A percentile compares a stretch with the other conserved stretches of the same genome.
phyloP scores from a whole-genome alignment of 2,797 vertebrate genomes.

The Botia kubotai region DNA sequence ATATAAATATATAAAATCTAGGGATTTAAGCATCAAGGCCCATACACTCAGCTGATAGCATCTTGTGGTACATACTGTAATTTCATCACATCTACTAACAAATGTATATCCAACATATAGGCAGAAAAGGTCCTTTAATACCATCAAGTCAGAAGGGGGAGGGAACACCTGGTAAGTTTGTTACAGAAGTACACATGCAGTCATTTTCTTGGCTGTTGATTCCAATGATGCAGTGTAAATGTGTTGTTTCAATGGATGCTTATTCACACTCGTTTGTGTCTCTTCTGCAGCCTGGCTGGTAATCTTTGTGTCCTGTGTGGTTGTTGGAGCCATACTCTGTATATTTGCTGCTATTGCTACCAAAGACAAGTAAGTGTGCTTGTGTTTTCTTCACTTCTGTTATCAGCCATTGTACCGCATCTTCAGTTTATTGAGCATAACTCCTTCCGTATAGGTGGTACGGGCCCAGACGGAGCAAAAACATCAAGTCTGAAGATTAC shows the following conservation, averaged over 20 bases:
- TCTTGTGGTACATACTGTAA: neutral
- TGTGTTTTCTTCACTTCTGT: neutral
- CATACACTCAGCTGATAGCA: no score
- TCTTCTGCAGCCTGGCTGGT: constrained; percentile 77
- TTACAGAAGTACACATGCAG: neutral
- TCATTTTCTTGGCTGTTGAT: neutral
- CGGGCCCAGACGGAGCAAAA: constrained; percentile 74
- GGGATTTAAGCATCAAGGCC: no score
- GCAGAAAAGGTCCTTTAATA: no score
- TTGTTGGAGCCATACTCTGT: constrained; percentile 70
- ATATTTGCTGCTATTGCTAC: constrained; percentile 72
- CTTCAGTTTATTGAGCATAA: neutral
- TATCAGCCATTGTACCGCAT: neutral
- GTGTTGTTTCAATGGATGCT: constrained; percentile 16
- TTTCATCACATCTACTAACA: neutral
- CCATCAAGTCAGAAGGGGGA: neutral
- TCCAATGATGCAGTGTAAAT: neutral
- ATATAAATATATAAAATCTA: no score
- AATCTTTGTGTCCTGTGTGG: constrained; percentile 72
- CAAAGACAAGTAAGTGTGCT: constrained; percentile 74
- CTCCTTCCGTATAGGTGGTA: constrained; percentile 76
- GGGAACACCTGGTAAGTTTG: constrained; percentile 67
- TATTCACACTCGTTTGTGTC: neutral
- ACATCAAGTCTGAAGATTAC: constrained; percentile 76
- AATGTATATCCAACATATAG: neutral